These are phyloP conservation scores for Standfussiana lucernea DNA, from an alignment of 2,888 invertebrate genomes.

Conservation along the genomic window DNA sequence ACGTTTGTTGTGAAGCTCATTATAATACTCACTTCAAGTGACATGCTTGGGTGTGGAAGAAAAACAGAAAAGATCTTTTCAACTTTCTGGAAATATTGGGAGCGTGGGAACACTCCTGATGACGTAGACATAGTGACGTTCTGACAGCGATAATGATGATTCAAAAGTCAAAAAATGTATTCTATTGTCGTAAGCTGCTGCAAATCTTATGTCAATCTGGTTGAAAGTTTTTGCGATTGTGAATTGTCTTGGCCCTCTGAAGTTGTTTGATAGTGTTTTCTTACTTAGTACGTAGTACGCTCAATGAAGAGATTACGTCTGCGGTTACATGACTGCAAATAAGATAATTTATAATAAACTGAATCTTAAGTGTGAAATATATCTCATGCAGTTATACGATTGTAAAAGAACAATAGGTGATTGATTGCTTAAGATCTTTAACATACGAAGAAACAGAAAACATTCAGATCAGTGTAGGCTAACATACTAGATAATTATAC, in stretches of 20 bases:
- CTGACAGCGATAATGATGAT: background rate
- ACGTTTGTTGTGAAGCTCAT: conserved; percentile 31
- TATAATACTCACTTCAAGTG: conserved; percentile 25
- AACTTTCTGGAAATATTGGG: background rate
- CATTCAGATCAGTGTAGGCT: too few species aligned
- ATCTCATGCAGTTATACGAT: too few species aligned
- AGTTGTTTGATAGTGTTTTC: background rate
- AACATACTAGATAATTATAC: too few species aligned
- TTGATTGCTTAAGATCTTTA: too few species aligned
- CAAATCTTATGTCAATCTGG: background rate
- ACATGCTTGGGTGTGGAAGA: background rate
- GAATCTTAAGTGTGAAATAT: too few species aligned
- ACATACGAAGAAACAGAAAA: too few species aligned
- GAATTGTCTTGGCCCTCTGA: background rate
- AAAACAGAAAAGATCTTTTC: conserved; percentile 13
- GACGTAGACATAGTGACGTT: background rate
- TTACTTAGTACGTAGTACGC: background rate
- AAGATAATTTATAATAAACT: background rate
- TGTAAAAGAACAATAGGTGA: too few species aligned
- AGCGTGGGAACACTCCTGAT: conserved; percentile 28
- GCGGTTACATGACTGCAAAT: background rate
- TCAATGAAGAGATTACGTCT: background rate
- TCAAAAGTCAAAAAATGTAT: too few species aligned
- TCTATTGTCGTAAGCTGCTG: background rate
- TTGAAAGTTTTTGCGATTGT: background rate